Percentiles rank a stretch among this genome's conserved stretches.
Evolutionary conservation across 2,113 vertebrate species (phyloP).

Genomic region (Dromas ardeola): DNA sequence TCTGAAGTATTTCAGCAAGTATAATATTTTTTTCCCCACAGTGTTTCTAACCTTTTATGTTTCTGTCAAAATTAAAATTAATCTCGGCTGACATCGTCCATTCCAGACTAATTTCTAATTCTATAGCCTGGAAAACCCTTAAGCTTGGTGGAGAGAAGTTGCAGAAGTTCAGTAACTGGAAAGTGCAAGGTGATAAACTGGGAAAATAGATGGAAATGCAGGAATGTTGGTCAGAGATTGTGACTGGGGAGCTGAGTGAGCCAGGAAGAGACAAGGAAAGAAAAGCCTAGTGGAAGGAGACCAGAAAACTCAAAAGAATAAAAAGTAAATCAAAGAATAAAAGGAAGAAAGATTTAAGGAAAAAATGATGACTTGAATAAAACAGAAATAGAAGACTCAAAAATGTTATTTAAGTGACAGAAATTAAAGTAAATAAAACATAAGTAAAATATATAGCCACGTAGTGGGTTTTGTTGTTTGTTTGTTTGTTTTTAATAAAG

Average conservation of each 20-base stretch:
- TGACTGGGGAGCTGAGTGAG: not conserved
- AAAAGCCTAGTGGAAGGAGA: not conserved
- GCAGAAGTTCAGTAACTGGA: not conserved
- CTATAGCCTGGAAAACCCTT: not conserved
- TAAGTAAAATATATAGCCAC: not conserved
- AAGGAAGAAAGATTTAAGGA: not conserved
- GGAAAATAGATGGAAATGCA: not conserved
- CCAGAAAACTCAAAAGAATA: not conserved
- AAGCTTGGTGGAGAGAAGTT: not conserved
- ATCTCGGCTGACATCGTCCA: not conserved
- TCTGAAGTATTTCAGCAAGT: not conserved
- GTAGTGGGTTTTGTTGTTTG: not conserved
- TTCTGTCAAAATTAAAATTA: not conserved
- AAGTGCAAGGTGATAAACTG: not conserved
- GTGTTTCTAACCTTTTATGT: not conserved
- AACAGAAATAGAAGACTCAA: not conserved
- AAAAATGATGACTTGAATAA: not conserved
- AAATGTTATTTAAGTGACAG: not conserved
- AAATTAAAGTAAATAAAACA: not conserved
- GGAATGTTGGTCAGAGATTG: not conserved
- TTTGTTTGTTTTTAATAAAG: not conserved
- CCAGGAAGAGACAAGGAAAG: not conserved
- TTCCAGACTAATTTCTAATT: not conserved
- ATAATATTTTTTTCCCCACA: not conserved
- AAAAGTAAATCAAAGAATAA: not conserved